Evolutionary conservation across 1,140 invertebrate species (phyloP).

Genomic region (Coelopa frigida): DNA sequence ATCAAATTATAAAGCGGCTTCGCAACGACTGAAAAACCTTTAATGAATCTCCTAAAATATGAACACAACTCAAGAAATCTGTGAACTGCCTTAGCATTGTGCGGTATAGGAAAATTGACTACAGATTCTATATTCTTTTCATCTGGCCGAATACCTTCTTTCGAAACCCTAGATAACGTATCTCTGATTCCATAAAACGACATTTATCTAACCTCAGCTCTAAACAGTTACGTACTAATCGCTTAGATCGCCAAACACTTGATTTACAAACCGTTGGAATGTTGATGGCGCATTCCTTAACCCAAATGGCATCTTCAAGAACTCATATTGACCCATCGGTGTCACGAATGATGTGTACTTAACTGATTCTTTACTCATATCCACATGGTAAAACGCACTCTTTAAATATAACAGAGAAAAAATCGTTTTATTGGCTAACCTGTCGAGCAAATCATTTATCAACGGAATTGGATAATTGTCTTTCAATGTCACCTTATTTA

Average conservation of each 20-base stretch:
- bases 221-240: not conserved
- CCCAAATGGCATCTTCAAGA: constrained; percentile 27
- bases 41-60: constrained; percentile 22
- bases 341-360: constrained; percentile 17
- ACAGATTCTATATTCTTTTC: constrained; percentile 22
- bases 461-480: constrained; percentile 23
- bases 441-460: constrained; percentile 15
- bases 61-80: too few relatives aligned
- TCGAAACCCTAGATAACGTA: constrained; percentile 23
- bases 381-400: constrained; percentile 15
- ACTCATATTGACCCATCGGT: constrained; percentile 19
- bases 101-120: constrained; percentile 11
- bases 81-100: constrained; percentile 15
- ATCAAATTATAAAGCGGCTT: constrained; percentile 18
- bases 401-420: constrained; percentile 15
- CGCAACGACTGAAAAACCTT: constrained; percentile 20
- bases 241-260: constrained; percentile 16
- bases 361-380: constrained; percentile 12
- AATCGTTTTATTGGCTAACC: constrained; percentile 7
- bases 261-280: constrained; percentile 25
- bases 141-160: constrained; percentile 24
- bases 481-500: constrained; percentile 17
- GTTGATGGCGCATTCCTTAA: constrained; percentile 13
- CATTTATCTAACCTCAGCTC: constrained; percentile 16
- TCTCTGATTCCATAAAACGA: constrained; percentile 11